Evolutionary conservation across 35 echinoderm and acorn worm species (phyloP), one percentile per base, ranked within the genome.

Genomic region (Hemicentrotus pulcherrimus): DNA sequence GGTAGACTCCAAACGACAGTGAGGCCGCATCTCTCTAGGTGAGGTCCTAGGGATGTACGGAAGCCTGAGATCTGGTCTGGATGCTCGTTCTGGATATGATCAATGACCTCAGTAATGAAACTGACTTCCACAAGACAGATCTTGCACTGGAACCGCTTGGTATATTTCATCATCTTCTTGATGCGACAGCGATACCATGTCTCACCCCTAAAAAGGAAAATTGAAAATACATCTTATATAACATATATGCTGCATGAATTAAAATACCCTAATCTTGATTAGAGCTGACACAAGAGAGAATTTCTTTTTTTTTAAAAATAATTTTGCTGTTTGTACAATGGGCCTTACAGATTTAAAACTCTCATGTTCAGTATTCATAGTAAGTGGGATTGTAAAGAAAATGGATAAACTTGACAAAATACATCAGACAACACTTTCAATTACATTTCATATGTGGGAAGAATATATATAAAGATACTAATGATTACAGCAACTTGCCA

Each of bases 31-130:
- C 91, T 93, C 48, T 93, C 91, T 12, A 93, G 48, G 48, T 50
- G 48, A 24, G 91, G 91, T 12, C 91, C 91, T 31, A 93, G 91
- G 46, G 91, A 46, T 6, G 91, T 58, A 13, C 91, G 91, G 91
- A 93, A 93, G 11, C 46, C 91, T 12, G n/a, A 5, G 31, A 93
- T 93, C 91, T 93, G 91, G 48, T 93, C 91, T 31, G 91, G 47
- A 93, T 93, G 91, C 45, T 93, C 91, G 30, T 93, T 93, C 91
- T 93, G 91, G 91, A 93, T 93, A n/a, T 93, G 91, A n/a, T 93
- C 91, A n/a, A 93, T 93, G 47, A 93, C 91, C 48, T 93, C 47
- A 18, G 91, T 93, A 24, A 93, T 93, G 22, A 93, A 32, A 31
- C 30, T 22, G 11, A 93, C 46, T 47, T 93, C 32, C 46, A 28